Evolutionary conservation across 2,888 invertebrate species (phyloP).

Genomic region (Candidula unifasciata): DNA sequence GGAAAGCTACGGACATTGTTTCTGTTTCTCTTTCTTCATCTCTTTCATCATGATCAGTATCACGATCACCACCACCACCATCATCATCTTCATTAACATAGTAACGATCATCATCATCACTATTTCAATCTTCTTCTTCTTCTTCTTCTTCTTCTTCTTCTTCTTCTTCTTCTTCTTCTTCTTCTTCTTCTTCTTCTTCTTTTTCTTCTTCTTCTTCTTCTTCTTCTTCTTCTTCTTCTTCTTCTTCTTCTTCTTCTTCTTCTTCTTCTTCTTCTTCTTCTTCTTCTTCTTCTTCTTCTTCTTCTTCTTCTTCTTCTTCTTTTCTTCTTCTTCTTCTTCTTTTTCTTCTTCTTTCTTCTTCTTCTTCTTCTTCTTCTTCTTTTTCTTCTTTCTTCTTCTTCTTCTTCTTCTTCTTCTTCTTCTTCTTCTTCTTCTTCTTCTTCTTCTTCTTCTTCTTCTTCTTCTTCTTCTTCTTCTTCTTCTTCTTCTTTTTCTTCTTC

Average conservation of each 20-base stretch:
- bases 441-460: constrained; percentile 21
- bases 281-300: constrained; percentile 14
- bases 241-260: constrained; percentile 21
- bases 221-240: constrained; percentile 20
- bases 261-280: constrained; percentile 21
- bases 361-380: neutral
- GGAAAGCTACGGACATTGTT: too few species aligned
- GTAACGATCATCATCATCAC: too few species aligned
- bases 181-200: neutral
- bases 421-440: constrained; percentile 18
- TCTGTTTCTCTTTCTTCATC: neutral
- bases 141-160: too few species aligned
- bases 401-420: constrained; percentile 20
- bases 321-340: neutral
- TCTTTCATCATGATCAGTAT: neutral
- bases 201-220: constrained; percentile 20
- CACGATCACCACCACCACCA: too few species aligned
- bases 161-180: too few species aligned
- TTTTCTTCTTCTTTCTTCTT: neutral
- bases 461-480: constrained; percentile 21
- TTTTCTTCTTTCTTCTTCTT: too few species aligned
- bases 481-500: constrained; percentile 11
- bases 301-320: constrained; percentile 21
- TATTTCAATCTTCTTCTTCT: too few species aligned
- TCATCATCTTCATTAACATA: too few species aligned